Base-by-base conservation (phyloP, 2,113 vertebrate species). In the Cebus imitator region DNA sequence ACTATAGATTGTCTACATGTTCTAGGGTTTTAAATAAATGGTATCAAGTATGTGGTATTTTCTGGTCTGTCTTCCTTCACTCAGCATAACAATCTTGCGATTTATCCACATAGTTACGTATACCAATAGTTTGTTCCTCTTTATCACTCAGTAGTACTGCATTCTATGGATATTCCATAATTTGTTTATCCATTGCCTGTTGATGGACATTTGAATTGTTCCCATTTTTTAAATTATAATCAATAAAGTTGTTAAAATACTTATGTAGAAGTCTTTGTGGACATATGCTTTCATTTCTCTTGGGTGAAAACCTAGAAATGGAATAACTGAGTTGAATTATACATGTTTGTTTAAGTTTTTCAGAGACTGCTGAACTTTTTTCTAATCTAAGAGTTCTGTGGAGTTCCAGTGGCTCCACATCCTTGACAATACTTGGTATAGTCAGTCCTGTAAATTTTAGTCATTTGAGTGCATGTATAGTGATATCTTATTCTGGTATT, bases 311-410 rank as follows among this genome's bases (percentile, higher is more conserved):
- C 35, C 37, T 85, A 88, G 21, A 14, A 97, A 72, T 40, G 14
- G 25, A 83, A 94, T 18, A 11, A 32, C 32, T 66, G 18, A 27
- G 40, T 68, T 32, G 30, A 91, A 80, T 90, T n/a, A 68, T 2
- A 50, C 66, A 12, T 50, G 25, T 30, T 18, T 88, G 11, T 61
- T 86, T 91, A 81, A 52, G 17, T n/a, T 37, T 78, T 95, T 43
- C 40, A 90, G 37, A 83, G 78, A 72, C 3, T 72, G 37, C 21
- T 25, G 5, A 89, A 70, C 21, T 82, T 18, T 84, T 94, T 75
- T 88, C 95, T 96, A 75, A 52, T 87, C 68, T 82, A 16, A 85
- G 52, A 72, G 27, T 78, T 87, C 82, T 94, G 35, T 58, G 73
- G 52, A 55, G 35, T 73, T 83, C 10, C 37, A 80, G 43, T 72